Evolutionary conservation across 2,888 invertebrate genomes (phyloP), one percentile per base, ranked within the genome.

Genomic region (Meteorus cinctellus): DNA sequence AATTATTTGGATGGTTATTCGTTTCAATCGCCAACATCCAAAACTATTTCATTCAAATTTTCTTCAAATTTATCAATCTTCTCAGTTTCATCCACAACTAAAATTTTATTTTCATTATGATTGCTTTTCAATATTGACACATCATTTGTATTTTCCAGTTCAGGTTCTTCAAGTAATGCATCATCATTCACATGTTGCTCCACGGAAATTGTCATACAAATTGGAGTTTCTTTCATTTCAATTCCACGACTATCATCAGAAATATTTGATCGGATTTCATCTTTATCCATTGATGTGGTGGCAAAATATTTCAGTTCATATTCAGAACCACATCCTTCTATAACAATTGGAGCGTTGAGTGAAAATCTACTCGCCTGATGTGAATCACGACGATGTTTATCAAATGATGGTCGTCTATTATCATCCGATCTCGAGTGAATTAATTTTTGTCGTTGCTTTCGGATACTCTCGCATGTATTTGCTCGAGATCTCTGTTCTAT

Each of bases 391-490:
- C 80, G 81, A 27, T 88, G 84, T 72, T 82, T 85, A 73, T 89
- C 89, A 77, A 89, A 88, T 1, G 89, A 89, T 67, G 85, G 80
- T 10, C 87, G 80, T 75, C 86, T 86, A 74, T 87, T 86, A 75
- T 89, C 89, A 75, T 89, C 89, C 6, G 89, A 89, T 63, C 86
- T 84, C 10, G 89, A 89, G 77, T 89, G 88, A 78, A 86, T 84
- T 2, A 89, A 84, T 59, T 86, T 89, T 59, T 80, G 86, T 24
- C 86, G 82, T 5, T 84, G 84, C 27, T 84, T 85, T 24, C 83
- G 83, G 2, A 87, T 45, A 41, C 83, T 88, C 69, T 89, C 89
- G 0, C 87, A 86, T 48, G 87, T 89, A 75, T 81, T 86, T 14
- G 87, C 80, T n/a, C 86, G 81, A 24, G 85, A 84, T 73, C 85